Evolutionary conservation across 23 tunicate genomes (phyloP).

Genomic region (Phallusia fumigata): DNA sequence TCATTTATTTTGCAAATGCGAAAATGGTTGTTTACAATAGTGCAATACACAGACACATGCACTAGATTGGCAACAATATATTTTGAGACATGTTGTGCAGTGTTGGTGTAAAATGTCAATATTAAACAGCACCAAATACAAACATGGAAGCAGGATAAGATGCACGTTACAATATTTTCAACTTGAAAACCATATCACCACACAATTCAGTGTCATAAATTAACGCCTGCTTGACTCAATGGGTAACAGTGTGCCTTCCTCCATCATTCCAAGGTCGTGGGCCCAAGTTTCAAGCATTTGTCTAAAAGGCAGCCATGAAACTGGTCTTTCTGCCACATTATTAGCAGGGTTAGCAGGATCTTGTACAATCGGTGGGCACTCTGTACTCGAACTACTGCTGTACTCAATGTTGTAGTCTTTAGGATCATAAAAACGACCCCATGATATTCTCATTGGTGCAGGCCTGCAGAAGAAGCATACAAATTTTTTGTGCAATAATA

Average conservation of each 20-base stretch:
- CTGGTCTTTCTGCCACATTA: conserved; percentile 90
- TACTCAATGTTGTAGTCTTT: conserved; percentile 89
- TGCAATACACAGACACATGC: too few relatives aligned
- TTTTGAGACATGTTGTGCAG: too few relatives aligned
- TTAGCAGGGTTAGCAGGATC: conserved; percentile 96
- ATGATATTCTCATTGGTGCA: conserved; percentile 60
- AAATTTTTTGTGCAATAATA: too few relatives aligned
- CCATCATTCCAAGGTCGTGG: conserved; percentile 50
- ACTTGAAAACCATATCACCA: too few relatives aligned
- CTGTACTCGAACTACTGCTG: conserved; percentile 36
- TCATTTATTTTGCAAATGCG: too few relatives aligned
- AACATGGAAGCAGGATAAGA: not conserved
- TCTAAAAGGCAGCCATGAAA: conserved; percentile 75
- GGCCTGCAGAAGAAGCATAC: conserved; percentile 53
- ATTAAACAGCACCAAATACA: too few relatives aligned
- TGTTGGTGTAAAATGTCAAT: too few relatives aligned
- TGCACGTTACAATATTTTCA: not conserved
- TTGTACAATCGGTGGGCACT: conserved; percentile 82
- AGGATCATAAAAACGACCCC: conserved; percentile 90
- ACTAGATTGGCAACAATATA: too few relatives aligned
- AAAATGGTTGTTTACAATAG: too few relatives aligned
- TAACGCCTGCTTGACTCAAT: conserved; percentile 12
- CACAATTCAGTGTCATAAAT: too few relatives aligned
- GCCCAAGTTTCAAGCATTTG: conserved; percentile 64
- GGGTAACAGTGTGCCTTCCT: conserved; percentile 50